Base-by-base conservation (phyloP, 2,797 vertebrate genomes). In the Pipistrellus pipistrellus region DNA sequence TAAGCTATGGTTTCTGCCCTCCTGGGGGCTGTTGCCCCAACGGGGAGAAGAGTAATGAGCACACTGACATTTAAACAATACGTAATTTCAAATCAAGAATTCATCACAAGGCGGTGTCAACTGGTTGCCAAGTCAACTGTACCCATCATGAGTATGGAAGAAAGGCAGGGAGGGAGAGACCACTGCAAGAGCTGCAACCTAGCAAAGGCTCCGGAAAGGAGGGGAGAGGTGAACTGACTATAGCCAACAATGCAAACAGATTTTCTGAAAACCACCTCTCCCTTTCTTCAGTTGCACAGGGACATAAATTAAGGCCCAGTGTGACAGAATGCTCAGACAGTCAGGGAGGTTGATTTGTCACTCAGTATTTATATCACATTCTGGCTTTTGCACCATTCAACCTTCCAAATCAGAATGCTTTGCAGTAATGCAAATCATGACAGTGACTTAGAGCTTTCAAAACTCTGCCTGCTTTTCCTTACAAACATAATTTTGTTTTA, bases 41-140 rank as follows among this genome's bases (percentile, higher is more conserved):
- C 66, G 23, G 51, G 41, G 78, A 92, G 62, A 71, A 73, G n/a
- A 91, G 48, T 57, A 27, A 69, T 66, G 85, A 88, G 75, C 30
- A 86, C 21, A 35, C 35, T 59, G 85, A 78, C 27, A 72, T 30
- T 62, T 91, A 83, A 68, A 86, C 44, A 77, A 44, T 2, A 48
- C 2, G 76, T 9, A 27, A n/a, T 91, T 75, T 82, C 32, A 72
- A 89, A 57, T 72, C 27, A 77, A 85, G 88, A 64, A 44, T 3
- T 4, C 81, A 62, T n/a, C 55, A 55, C 38, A 23, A 55, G 55
- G 30, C 20, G 53, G 4, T 71, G 30, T 15, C 17, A 53, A 53
- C 32, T 66, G 44, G 46, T 38, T 81, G 11, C 27, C 57, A 68
- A 77, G 38, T 64, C 75, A 76, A 59, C 1, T 12, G 20, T 32